Percentiles rank a stretch among this genome's conserved stretches.
Evolutionary conservation across 2,888 invertebrate species (phyloP).

Genomic region (Blastobasis lacticolella): DNA sequence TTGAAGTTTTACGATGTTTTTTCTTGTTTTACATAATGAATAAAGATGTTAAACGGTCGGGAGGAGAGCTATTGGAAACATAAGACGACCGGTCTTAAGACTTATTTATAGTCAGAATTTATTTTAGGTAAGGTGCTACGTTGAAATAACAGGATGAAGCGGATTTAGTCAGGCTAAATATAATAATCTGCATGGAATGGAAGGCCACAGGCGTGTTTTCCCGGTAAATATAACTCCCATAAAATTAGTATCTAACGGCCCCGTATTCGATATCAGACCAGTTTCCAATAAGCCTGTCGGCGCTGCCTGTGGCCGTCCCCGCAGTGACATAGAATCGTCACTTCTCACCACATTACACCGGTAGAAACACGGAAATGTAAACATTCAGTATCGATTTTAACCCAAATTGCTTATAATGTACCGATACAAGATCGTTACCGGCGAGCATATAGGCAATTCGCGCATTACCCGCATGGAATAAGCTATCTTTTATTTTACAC

Average conservation of each 20-base stretch:
- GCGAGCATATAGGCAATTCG: background rate
- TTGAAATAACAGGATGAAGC: constrained; percentile 16
- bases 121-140: background rate
- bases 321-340: constrained; percentile 43
- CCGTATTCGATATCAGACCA: constrained; percentile 51
- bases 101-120: no score
- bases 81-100: background rate
- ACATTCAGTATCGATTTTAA: constrained; percentile 21
- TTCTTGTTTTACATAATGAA: constrained; percentile 13
- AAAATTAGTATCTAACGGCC: constrained; percentile 66
- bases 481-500: constrained; percentile 4
- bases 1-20: constrained; percentile 5
- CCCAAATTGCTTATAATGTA: background rate
- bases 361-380: constrained; percentile 32
- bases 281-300: constrained; percentile 40
- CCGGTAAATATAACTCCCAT: constrained; percentile 42
- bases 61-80: background rate
- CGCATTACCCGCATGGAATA: constrained; percentile 1
- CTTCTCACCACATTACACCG: constrained; percentile 52
- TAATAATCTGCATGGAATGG: constrained; percentile 19
- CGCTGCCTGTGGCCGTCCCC: constrained; percentile 33
- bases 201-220: constrained; percentile 50
- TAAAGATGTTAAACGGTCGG: background rate
- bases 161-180: constrained; percentile 30
- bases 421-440: background rate